phyloP scores from a whole-genome alignment of 2,113 vertebrate genomes.

The Piprites chloris region DNA sequence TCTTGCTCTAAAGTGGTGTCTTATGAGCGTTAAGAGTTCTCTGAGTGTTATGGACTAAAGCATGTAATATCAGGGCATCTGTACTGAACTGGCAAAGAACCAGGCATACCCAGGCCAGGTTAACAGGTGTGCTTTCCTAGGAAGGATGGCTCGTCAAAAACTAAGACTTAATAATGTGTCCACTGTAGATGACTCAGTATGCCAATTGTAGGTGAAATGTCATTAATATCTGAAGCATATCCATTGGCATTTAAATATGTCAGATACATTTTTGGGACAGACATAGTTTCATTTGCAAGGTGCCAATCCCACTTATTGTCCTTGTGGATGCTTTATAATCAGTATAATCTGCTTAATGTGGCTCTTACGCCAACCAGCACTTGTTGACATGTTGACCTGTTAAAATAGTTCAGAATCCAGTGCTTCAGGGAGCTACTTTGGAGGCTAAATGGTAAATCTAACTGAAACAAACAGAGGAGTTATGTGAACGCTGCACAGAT shows the following conservation, averaged over 20 bases:
- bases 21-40: background rate
- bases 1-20: background rate
- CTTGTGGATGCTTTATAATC: background rate
- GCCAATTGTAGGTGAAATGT: background rate
- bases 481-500: background rate
- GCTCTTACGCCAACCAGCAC: background rate
- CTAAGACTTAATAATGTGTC: background rate
- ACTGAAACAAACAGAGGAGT: background rate
- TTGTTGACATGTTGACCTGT: rapidly evolving
- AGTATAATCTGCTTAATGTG: background rate
- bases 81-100: background rate
- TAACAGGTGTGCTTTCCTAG: background rate
- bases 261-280: background rate
- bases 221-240: background rate
- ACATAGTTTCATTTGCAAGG: background rate
- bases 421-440: background rate
- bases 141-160: background rate
- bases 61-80: background rate
- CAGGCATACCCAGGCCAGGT: background rate
- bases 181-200: rapidly evolving
- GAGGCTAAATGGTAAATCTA: background rate
- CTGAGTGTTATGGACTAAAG: background rate
- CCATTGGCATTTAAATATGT: background rate
- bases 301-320: background rate
- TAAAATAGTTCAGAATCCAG: background rate